Conservation (phyloP, 2,888 invertebrate genomes). For the Apantesis nais region DNA sequence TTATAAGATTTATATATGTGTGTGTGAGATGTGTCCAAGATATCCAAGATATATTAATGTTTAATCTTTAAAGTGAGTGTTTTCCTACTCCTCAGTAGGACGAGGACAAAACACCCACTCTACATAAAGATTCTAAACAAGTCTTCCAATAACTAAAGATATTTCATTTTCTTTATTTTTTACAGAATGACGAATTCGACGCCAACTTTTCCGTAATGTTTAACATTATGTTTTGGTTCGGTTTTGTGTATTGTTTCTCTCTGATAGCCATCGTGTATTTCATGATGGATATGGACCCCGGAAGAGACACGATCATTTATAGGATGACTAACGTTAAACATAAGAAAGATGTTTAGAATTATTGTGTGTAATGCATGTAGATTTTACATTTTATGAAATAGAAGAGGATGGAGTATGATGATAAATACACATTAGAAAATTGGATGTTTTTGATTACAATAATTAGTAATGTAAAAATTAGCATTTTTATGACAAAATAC, state of each 20-base stretch:
- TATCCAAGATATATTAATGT: too few species aligned
- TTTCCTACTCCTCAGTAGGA: too few species aligned
- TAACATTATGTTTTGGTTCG: slow-evolving; percentile 95
- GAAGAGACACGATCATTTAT: slow-evolving; percentile 99
- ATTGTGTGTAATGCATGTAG: not conserved
- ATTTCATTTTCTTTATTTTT: not conserved
- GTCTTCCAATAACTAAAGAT: not conserved
- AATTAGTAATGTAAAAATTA: too few species aligned
- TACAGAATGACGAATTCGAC: slow-evolving; percentile 5
- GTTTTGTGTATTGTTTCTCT: slow-evolving; percentile 90
- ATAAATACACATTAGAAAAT: not conserved
- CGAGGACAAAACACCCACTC: too few species aligned
- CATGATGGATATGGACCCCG: slow-evolving; percentile 98
- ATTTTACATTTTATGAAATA: not conserved
- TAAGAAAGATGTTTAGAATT: slow-evolving; percentile 92
- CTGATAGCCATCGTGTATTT: slow-evolving; percentile 93
- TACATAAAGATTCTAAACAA: not conserved
- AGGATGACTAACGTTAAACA: slow-evolving; percentile 98
- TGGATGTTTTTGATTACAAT: too few species aligned
- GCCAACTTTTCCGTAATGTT: slow-evolving; percentile 94
- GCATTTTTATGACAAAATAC: too few species aligned
- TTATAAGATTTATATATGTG: too few species aligned
- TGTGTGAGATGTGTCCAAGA: too few species aligned
- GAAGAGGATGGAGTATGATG: not conserved
- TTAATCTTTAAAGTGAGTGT: too few species aligned